Evolutionary conservation across 2,797 vertebrate genomes (phyloP).

Genomic region (Lates japonicus): DNA sequence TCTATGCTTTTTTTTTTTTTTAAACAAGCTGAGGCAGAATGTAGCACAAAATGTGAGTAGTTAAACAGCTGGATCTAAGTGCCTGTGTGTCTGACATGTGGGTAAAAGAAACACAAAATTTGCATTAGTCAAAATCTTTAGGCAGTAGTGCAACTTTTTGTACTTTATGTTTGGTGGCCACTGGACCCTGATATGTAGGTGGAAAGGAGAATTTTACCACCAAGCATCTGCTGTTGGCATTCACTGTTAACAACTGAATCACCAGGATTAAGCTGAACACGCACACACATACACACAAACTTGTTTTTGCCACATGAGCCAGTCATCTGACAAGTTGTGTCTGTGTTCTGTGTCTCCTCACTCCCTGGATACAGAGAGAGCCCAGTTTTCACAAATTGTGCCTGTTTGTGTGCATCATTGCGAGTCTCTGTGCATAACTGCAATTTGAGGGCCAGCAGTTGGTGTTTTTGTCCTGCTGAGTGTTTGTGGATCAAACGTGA

Average conservation of each 20-base stretch:
- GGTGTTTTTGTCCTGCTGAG: conserved; percentile 11
- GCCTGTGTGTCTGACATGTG: neutral
- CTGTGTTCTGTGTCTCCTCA: conserved; percentile 19
- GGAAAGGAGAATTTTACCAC: conserved; percentile 42
- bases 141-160: conserved; percentile 3
- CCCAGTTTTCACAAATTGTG: conserved; percentile 12
- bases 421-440: conserved; percentile 19
- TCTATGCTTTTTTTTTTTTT: conserved; percentile 22
- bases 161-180: conserved; percentile 25
- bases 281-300: conserved; percentile 7
- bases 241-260: conserved; percentile 62
- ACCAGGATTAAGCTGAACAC: conserved; percentile 42
- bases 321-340: conserved; percentile 30
- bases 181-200: conserved; percentile 34
- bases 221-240: conserved; percentile 57
- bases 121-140: neutral
- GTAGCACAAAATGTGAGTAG: neutral
- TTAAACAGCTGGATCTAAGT: conserved; percentile 12
- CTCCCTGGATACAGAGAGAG: conserved; percentile 19
- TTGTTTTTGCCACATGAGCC: conserved; percentile 21
- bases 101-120: neutral
- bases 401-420: conserved; percentile 14
- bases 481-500: conserved; percentile 15
- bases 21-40: conserved; percentile 11
- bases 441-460: conserved; percentile 26